Base-by-base conservation (phyloP, 2,113 vertebrate genomes). In the Saimiri boliviensis region DNA sequence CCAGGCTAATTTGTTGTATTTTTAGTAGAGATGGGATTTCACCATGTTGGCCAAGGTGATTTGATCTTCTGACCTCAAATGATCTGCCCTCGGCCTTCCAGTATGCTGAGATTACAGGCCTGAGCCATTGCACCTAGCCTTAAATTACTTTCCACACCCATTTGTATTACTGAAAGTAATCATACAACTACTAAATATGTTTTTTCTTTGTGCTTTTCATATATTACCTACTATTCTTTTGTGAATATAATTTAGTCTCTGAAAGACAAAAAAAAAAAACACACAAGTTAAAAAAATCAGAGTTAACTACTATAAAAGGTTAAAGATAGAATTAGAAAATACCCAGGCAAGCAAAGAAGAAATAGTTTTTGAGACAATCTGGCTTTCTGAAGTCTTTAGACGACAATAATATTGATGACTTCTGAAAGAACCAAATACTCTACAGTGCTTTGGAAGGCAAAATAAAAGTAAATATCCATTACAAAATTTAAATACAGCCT, bases 401-500 rank as follows among this genome's bases (percentile, higher is more conserved):
- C 11, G 16, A 14, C 3, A 71, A 13, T 13, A 68, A 1, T 32
- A 54, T 14, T 27, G 32, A 49, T 32, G 47, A 91, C 32, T 89
- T 54, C 14, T 30, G 35, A 70, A 37, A 20, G 27, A 77, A 54
- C 13, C 27, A 35, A 74, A 81, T 27, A 71, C 19, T 42, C 68
- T 20, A 32, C 1, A 42, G 40, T 20, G 6, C 19, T 47, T 3
- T 11, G 5, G 37, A 91, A 52, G 12, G 56, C 6, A 73, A 45
- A 80, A 25, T 16, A 8, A 73, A 84, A 32, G 27, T 35, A 68
- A 30, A 42, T 45, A 25, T 32, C 56, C 6, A 5, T 16, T 35
- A 16, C 12, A 13, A 12, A 32, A 11, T n/a, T 30, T 58, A 16
- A 19, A 63, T 20, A 0, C 12, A n/a, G 9, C 2, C 27, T 58